Base-by-base conservation (phyloP, 2,888 invertebrate genomes). In the Xanthorhoe spadicearia region DNA sequence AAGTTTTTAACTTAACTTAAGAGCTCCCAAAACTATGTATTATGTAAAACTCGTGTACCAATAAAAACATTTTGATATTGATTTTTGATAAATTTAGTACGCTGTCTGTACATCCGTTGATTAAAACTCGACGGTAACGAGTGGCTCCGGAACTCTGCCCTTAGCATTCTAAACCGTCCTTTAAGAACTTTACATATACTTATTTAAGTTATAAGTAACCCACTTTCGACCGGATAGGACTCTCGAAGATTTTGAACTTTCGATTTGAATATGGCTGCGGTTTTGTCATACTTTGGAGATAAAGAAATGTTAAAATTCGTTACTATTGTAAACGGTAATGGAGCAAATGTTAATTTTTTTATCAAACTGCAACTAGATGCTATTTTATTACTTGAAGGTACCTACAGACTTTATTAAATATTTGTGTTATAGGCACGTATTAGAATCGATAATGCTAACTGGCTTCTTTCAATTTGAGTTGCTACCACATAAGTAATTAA, bases 71-170 rank as follows among this genome's bases (percentile, higher is more conserved):
- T n/a, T n/a, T n/a, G n/a, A n/a, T n/a, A n/a, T n/a, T n/a, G n/a
- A n/a, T n/a, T n/a, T n/a, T n/a, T 6, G 32, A n/a, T 43, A 10
- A 23, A 17, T 17, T 48, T 71, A 43, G 1, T 13, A 43, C 2
- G 71, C 74, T 58, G 64, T 68, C 75, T 35, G 69, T 78, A 76
- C 74, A 64, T 70, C 60, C 64, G 58, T 77, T 77, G 80, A 79
- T 79, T 80, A 79, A 78, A 79, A 73, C 74, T 77, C 71, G 63
- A 72, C 68, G 72, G 70, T 73, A 69, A 74, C 71, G 74, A 76
- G 77, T 70, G 68, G 64, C 72, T 55, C 55, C 66, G 62, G 67
- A 71, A 62, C 64, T 64, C 60, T 48, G 66, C 69, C 71, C 70
- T 69, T 53, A 58, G 67, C 60, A 66, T 61, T 74, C 64, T 72